Percentiles rank a stretch among this genome's conserved stretches.
These are phyloP conservation scores for Atherinosoma microstoma DNA, from an alignment of 2,797 vertebrate species.

Conservation along the genomic window DNA sequence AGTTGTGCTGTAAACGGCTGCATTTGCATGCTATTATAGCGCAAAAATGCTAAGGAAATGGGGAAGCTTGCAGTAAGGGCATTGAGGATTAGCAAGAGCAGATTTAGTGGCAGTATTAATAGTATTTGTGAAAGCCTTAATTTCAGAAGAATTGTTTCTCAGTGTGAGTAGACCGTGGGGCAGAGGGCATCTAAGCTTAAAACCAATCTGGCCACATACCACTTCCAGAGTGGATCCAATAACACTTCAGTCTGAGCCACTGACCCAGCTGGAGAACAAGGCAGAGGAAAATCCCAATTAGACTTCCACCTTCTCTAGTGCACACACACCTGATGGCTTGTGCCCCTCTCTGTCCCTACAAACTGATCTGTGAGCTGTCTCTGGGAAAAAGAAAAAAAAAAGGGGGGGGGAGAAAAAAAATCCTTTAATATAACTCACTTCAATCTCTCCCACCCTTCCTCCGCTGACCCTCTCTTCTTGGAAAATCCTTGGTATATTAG, in stretches of 20 bases:
- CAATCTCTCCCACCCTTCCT: neutral
- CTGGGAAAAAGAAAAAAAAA: slow-evolving; percentile 17
- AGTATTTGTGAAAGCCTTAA: slow-evolving; percentile 2
- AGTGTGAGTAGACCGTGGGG: neutral
- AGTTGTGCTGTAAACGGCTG: neutral
- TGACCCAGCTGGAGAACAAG: slow-evolving; percentile 38
- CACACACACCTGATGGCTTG: slow-evolving; percentile 13
- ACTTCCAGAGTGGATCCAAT: slow-evolving; percentile 37
- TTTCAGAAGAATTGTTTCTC: slow-evolving; percentile 6
- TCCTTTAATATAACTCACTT: slow-evolving; percentile 17
- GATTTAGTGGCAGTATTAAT: neutral
- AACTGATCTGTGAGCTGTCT: slow-evolving; percentile 16
- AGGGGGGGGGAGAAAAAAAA: too few relatives aligned
- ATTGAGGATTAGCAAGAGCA: neutral
- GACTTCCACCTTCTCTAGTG: neutral
- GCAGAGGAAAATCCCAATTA: slow-evolving; percentile 23
- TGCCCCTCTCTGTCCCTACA: slow-evolving; percentile 9
- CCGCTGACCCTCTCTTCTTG: slow-evolving; percentile 2
- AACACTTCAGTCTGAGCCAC: slow-evolving; percentile 45
- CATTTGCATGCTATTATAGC: neutral
- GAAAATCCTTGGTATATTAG: slow-evolving; percentile 56
- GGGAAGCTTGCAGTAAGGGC: neutral
- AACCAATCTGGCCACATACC: slow-evolving; percentile 45
- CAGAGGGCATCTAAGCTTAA: slow-evolving; percentile 33
- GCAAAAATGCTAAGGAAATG: neutral